A percentile compares a stretch with the other conserved stretches of the same genome.
phyloP scores from a whole-genome alignment of 2,113 vertebrate species.

The Lampris incognitus region DNA sequence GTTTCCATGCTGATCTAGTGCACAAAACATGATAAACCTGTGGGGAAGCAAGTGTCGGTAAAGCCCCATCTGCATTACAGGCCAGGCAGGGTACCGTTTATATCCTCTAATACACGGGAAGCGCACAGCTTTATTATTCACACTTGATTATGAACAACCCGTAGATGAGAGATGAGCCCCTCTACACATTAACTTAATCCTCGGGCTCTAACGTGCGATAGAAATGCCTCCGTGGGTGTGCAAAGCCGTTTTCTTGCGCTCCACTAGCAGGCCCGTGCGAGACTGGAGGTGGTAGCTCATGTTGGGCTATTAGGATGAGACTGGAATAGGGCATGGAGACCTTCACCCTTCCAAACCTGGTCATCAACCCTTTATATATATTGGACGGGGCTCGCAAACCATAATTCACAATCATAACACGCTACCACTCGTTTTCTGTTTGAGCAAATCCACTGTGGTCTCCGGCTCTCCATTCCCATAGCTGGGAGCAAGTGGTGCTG shows the following conservation, averaged over 20 bases:
- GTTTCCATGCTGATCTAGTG: too few relatives aligned
- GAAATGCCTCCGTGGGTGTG: neutral
- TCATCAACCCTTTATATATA: constrained; percentile 69
- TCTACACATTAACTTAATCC: constrained; percentile 45
- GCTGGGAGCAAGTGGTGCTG: constrained; percentile 53
- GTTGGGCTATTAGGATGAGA: constrained; percentile 16
- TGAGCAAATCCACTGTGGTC: constrained; percentile 75
- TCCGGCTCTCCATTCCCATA: constrained; percentile 29
- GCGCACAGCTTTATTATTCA: constrained; percentile 47
- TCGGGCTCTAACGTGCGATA: neutral
- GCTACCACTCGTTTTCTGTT: constrained; percentile 73
- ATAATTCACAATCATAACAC: constrained; percentile 74
- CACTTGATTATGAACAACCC: constrained; percentile 49
- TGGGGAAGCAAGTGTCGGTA: constrained; percentile 44
- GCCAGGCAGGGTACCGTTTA: neutral
- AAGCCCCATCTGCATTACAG: constrained; percentile 41
- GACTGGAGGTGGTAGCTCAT: too few relatives aligned
- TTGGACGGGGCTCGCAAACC: constrained; percentile 72
- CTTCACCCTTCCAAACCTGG: constrained; percentile 59
- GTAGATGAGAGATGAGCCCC: constrained; percentile 48
- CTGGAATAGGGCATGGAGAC: constrained; percentile 24
- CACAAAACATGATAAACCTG: neutral
- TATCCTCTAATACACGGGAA: constrained; percentile 30
- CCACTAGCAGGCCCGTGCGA: constrained; percentile 1
- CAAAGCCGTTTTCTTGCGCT: constrained; percentile 36